Evolutionary conservation across 2,797 vertebrate genomes (phyloP).

Genomic region (Sebastes ruberrimus): DNA sequence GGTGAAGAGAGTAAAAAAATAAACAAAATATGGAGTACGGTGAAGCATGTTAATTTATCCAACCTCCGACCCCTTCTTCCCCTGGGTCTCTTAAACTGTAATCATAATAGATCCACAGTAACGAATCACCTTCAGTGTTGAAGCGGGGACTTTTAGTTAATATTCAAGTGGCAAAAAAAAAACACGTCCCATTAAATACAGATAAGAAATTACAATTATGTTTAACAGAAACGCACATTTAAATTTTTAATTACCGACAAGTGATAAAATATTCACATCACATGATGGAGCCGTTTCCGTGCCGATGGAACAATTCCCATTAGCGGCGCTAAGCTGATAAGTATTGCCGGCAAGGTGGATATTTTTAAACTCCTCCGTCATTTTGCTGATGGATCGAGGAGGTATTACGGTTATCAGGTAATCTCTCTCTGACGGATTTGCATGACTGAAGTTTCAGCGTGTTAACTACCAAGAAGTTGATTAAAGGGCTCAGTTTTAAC

Average conservation of each 20-base stretch:
- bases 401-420: conserved; percentile 50
- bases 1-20: neutral
- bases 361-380: conserved; percentile 69
- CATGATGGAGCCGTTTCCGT: conserved; percentile 61
- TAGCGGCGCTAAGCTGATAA: conserved; percentile 75
- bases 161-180: neutral
- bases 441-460: conserved; percentile 9
- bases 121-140: neutral
- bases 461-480: conserved; percentile 25
- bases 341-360: conserved; percentile 48
- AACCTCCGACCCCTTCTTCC: neutral
- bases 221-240: conserved; percentile 56
- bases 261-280: conserved; percentile 68
- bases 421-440: conserved; percentile 25
- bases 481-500: conserved; percentile 8
- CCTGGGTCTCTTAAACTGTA: neutral
- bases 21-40: neutral
- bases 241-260: conserved; percentile 69
- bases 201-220: conserved; percentile 45
- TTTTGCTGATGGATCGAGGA: conserved; percentile 74
- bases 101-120: neutral
- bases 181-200: neutral
- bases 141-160: neutral
- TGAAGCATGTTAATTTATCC: neutral
- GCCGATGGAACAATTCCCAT: conserved; percentile 77